Conservation (phyloP, 1,140 invertebrate species). For the Drosophila kepulauana region DNA sequence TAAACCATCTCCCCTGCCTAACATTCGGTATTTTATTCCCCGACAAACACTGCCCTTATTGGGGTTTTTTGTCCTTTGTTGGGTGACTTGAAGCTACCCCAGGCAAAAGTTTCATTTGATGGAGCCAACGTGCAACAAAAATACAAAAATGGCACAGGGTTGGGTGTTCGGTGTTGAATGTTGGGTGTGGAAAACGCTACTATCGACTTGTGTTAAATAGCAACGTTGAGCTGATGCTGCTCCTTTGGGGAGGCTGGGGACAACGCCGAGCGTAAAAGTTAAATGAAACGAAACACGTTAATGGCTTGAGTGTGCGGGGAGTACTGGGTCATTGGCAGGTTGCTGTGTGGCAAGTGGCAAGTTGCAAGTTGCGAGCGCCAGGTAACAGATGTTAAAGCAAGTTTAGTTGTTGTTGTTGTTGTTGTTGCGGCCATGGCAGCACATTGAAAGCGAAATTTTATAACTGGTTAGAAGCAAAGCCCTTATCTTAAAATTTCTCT, state of each 20-base stretch:
- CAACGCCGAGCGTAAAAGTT: slow-evolving; percentile 76
- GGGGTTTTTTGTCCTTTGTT: slow-evolving; percentile 54
- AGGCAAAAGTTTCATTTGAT: slow-evolving; percentile 73
- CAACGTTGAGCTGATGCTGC: slow-evolving; percentile 38
- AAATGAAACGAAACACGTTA: slow-evolving; percentile 84
- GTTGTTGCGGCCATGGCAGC: background rate
- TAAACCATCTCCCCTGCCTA: slow-evolving; percentile 4
- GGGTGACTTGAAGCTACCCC: slow-evolving; percentile 63
- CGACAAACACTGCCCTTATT: slow-evolving; percentile 7
- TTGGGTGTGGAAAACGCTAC: background rate
- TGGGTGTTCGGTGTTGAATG: background rate
- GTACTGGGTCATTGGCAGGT: background rate
- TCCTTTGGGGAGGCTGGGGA: slow-evolving; percentile 33
- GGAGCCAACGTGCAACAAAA: slow-evolving; percentile 60
- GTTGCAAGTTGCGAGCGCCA: slow-evolving; percentile 1
- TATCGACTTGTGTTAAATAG: slow-evolving; percentile 63
- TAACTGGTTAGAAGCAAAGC: slow-evolving; percentile 45
- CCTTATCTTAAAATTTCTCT: slow-evolving; percentile 21
- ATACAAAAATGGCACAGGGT: slow-evolving; percentile 22
- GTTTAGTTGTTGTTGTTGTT: background rate
- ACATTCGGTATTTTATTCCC: slow-evolving; percentile 1
- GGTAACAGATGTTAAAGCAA: slow-evolving; percentile 33
- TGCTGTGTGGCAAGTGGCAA: background rate
- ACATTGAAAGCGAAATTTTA: slow-evolving; percentile 70
- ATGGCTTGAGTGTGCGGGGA: slow-evolving; percentile 56